Evolutionary conservation across 1,140 invertebrate species (phyloP).

Genomic region (Neotoxoptera formosana): DNA sequence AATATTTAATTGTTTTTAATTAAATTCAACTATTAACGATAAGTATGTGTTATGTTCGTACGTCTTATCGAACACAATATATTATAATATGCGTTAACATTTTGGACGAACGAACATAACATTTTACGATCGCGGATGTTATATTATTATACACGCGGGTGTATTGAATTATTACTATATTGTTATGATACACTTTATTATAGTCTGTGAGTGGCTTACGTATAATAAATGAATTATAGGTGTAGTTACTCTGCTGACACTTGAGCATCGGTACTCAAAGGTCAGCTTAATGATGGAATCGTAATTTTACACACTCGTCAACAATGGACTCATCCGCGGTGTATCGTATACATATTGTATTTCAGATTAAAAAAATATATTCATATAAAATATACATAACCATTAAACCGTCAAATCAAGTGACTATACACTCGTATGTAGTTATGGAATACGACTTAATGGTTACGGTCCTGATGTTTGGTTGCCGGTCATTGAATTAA

Average conservation of each 20-base stretch:
- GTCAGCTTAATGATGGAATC: background rate
- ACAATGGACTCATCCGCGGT: background rate
- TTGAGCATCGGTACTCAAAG: slow-evolving; percentile 1
- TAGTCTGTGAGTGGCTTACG: background rate
- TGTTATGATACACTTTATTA: background rate
- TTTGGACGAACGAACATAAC: background rate
- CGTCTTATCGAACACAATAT: background rate
- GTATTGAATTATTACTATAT: no score
- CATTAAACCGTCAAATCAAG: background rate
- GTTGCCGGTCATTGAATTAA: slow-evolving; percentile 36
- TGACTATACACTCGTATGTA: background rate
- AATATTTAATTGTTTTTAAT: slow-evolving; percentile 28
- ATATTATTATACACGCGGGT: background rate
- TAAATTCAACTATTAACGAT: background rate
- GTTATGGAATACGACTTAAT: background rate
- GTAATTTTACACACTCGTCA: background rate
- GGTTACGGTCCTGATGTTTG: background rate
- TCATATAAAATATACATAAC: background rate
- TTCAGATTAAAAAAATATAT: background rate
- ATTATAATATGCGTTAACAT: background rate
- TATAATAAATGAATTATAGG: background rate
- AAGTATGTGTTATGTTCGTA: background rate
- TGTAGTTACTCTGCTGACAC: background rate
- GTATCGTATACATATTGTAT: background rate
- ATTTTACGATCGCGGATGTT: background rate